A percentile compares a stretch with the other conserved stretches of the same genome.
phyloP scores from a whole-genome alignment of 2,888 invertebrate genomes.

The Stenurella melanura region DNA sequence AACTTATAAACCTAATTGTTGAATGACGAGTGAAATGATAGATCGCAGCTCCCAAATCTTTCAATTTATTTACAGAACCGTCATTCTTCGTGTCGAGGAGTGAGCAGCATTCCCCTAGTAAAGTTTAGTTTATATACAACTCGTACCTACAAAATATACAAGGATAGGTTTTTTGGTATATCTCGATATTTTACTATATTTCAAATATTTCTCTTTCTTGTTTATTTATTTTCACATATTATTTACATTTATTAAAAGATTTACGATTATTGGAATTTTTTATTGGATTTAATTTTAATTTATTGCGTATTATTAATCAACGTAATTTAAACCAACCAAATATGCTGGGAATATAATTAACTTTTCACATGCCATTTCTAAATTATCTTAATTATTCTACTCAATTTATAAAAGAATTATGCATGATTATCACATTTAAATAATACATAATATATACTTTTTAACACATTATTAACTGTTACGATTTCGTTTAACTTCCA shows the following conservation, averaged over 20 bases:
- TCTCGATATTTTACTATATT: slow-evolving; percentile 14
- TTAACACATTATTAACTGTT: too few species aligned
- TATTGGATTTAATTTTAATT: slow-evolving; percentile 26
- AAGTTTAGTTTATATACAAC: slow-evolving; percentile 40
- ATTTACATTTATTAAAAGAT: slow-evolving; percentile 40
- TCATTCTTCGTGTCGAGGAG: slow-evolving; percentile 50
- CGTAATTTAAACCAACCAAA: neutral
- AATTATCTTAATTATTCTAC: neutral
- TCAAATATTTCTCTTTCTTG: slow-evolving; percentile 24
- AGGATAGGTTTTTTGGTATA: slow-evolving; percentile 23
- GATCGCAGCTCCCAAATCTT: slow-evolving; percentile 55
- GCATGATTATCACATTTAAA: too few species aligned
- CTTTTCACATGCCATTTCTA: neutral
- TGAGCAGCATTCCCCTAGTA: slow-evolving; percentile 46
- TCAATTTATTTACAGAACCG: slow-evolving; percentile 54
- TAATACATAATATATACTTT: too few species aligned
- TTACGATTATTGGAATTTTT: slow-evolving; percentile 41
- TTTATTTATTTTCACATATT: slow-evolving; percentile 36
- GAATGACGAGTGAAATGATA: slow-evolving; percentile 54
- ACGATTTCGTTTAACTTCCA: too few species aligned
- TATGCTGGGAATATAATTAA: neutral
- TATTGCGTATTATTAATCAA: slow-evolving; percentile 7
- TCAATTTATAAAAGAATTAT: neutral
- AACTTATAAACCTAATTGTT: slow-evolving; percentile 46
- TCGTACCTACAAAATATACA: slow-evolving; percentile 33